Conservation (phyloP, 2,113 vertebrate genomes). For the Rhodinocichla rosea region DNA sequence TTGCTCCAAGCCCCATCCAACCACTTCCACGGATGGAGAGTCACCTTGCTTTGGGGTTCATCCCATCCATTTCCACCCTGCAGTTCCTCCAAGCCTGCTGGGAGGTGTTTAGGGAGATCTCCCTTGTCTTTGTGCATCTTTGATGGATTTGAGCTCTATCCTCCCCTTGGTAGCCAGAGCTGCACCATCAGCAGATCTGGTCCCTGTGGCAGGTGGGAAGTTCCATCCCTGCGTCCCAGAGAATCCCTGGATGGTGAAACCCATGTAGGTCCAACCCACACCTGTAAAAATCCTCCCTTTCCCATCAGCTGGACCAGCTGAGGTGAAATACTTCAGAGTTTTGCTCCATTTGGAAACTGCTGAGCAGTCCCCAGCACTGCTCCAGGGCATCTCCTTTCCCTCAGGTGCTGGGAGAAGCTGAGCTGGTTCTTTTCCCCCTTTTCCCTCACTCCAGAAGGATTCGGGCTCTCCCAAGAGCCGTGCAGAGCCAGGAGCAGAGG, state of each 20-base stretch:
- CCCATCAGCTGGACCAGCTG: not conserved
- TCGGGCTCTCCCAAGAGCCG: not conserved
- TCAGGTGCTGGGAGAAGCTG: not conserved
- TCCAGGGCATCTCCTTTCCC: not conserved
- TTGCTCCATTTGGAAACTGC: not conserved
- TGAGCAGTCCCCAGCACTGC: fast-evolving
- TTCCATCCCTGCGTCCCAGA: not conserved
- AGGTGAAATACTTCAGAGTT: not conserved
- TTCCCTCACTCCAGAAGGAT: fast-evolving
- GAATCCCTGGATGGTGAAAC: fast-evolving
- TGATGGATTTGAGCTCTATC: not conserved
- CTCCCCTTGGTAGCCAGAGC: not conserved
- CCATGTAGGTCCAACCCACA: fast-evolving
- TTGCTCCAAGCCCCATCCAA: not conserved
- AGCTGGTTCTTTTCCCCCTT: not conserved
- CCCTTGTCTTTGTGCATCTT: fast-evolving
- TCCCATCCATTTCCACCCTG: not conserved
- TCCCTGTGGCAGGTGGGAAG: not conserved
- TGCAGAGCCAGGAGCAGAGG: not conserved
- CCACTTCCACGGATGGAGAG: fast-evolving
- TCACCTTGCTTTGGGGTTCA: not conserved
- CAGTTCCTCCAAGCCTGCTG: not conserved
- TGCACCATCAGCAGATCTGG: fast-evolving
- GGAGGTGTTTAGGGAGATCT: not conserved
- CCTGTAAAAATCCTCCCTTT: not conserved